phyloP scores from a whole-genome alignment of 2,113 vertebrate species.

The Erythrolamprus reginae region DNA sequence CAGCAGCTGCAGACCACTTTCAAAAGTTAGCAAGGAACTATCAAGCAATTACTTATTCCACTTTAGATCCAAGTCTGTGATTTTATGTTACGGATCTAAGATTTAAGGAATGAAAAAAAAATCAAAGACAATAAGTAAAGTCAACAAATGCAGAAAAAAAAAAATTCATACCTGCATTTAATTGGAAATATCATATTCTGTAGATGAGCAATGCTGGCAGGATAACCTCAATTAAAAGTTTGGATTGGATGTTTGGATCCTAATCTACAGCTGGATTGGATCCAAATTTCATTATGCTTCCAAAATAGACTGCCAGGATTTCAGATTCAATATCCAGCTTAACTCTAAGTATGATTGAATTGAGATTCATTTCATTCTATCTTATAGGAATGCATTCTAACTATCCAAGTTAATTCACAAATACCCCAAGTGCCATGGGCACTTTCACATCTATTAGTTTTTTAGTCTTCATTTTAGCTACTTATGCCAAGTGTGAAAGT shows the following conservation, averaged over 20 bases:
- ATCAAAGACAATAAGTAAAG: constrained; percentile 49
- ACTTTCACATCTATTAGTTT: not conserved
- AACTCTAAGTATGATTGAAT: not conserved
- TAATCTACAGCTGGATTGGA: not conserved
- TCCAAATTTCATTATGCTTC: not conserved
- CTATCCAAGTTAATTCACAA: not conserved
- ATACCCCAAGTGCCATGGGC: not conserved
- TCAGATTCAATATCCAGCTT: not conserved
- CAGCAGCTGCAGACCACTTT: constrained; percentile 69
- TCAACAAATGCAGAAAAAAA: constrained; percentile 29
- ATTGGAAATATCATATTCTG: constrained; percentile 2
- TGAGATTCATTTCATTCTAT: not conserved
- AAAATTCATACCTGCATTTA: not conserved
- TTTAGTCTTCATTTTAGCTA: not conserved
- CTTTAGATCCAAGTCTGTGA: constrained; percentile 51
- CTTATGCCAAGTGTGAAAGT: not conserved
- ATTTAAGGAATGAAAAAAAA: constrained; percentile 24
- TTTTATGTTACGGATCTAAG: constrained; percentile 45
- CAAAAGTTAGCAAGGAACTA: constrained; percentile 59
- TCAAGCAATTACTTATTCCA: constrained; percentile 59
- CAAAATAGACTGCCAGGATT: not conserved
- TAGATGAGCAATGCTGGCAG: constrained; percentile 8
- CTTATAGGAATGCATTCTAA: not conserved
- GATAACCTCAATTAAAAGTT: not conserved
- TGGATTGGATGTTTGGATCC: not conserved